phyloP scores from a whole-genome alignment of 35 echinoderm and acorn worm species.

The Holothuria glaberrima region DNA sequence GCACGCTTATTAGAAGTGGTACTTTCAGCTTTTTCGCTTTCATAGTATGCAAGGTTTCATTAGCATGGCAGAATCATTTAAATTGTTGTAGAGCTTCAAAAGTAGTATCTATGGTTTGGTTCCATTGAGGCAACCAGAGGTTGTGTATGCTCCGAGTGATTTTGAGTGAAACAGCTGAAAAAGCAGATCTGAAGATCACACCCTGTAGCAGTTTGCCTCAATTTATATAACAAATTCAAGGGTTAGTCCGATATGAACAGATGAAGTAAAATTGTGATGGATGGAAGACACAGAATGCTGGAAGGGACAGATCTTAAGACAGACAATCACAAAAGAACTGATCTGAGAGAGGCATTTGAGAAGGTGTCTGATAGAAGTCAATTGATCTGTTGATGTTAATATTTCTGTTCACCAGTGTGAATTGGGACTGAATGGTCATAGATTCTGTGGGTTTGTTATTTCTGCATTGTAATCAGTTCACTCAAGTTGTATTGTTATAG shows the following conservation, averaged over 20 bases:
- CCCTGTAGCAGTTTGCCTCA: slow-evolving; percentile 36
- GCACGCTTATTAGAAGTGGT: no score
- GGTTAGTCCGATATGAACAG: background rate
- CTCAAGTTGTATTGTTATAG: no score
- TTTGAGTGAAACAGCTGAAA: slow-evolving; percentile 29
- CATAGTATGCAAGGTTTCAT: no score
- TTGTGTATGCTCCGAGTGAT: background rate
- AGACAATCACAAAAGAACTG: background rate
- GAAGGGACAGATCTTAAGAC: slow-evolving; percentile 16
- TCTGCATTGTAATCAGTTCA: no score
- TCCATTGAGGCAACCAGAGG: slow-evolving; percentile 18
- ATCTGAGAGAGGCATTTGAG: background rate
- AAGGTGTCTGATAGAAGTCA: slow-evolving; percentile 6
- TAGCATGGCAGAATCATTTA: no score
- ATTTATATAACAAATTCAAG: slow-evolving; percentile 49
- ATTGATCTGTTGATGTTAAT: slow-evolving; percentile 32
- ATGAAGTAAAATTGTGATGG: slow-evolving; percentile 6
- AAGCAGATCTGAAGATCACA: background rate
- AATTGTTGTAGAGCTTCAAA: no score
- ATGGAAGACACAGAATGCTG: slow-evolving; percentile 20
- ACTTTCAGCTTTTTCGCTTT: no score
- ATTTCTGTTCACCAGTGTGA: background rate
- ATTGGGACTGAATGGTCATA: no score
- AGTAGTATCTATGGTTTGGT: background rate
- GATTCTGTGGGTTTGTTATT: no score